phyloP scores from a whole-genome alignment of 2,113 vertebrate species.

The Colius striatus region DNA sequence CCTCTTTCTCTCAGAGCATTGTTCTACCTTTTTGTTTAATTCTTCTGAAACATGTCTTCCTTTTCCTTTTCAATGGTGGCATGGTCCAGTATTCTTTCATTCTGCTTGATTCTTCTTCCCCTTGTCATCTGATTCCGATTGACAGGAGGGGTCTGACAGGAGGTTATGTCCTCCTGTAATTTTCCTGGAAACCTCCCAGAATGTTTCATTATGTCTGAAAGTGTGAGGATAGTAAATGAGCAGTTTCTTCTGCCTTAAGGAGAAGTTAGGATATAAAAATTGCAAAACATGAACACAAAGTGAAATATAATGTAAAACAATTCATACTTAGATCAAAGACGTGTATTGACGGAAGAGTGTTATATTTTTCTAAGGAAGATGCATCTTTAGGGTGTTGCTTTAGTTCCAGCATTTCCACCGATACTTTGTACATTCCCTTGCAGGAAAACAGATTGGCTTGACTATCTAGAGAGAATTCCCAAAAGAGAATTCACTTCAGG shows the following conservation, averaged over 20 bases:
- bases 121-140: not conserved
- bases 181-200: not conserved
- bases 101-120: not conserved
- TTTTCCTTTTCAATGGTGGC: not conserved
- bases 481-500: not conserved
- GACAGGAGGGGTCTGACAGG: not conserved
- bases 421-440: not conserved
- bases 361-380: not conserved
- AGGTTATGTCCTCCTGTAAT: not conserved
- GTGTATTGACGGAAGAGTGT: not conserved
- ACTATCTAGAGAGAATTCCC: not conserved
- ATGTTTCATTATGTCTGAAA: not conserved
- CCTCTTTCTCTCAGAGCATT: accelerated
- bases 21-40: not conserved
- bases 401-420: not conserved
- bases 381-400: not conserved
- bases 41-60: not conserved
- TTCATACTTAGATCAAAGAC: not conserved
- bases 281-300: not conserved
- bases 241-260: not conserved
- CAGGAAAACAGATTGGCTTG: not conserved
- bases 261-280: not conserved
- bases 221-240: not conserved
- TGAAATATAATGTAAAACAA: not conserved
- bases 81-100: not conserved